Conservation (phyloP, 64 coral and sea anemone genomes). For the Astreopora myriophthalma region DNA sequence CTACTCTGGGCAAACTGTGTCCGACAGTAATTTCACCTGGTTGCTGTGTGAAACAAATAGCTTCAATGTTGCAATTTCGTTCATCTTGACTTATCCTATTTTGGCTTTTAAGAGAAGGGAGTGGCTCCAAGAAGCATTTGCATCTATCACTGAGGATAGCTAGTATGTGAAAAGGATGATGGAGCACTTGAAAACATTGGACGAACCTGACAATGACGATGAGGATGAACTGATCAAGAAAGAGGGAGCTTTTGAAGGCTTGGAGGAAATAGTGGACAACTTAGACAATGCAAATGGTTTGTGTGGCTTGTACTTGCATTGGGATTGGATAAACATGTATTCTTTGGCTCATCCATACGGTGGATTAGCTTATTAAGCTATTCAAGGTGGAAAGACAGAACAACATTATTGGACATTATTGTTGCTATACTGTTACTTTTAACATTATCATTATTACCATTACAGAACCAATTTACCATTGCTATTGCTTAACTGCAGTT, state of each 20-base stretch:
- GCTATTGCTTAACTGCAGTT: no score
- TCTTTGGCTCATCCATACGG: not conserved
- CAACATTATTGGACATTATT: no score
- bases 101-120: conserved; percentile 30
- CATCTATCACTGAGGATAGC: conserved; percentile 60
- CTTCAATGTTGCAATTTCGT: not conserved
- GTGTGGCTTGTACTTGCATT: not conserved
- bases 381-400: no score
- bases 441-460: no score
- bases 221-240: conserved; percentile 42
- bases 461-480: no score
- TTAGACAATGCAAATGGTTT: conserved; percentile 77
- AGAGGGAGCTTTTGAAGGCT: conserved; percentile 43
- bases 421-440: no score
- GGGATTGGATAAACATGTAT: not conserved
- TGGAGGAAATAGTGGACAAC: conserved; percentile 49
- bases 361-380: not conserved
- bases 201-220: conserved; percentile 10
- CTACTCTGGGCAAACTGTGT: no score
- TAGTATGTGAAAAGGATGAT: conserved; percentile 65
- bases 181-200: conserved; percentile 20
- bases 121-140: conserved; percentile 51
- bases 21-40: no score
- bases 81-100: not conserved
- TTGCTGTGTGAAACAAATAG: not conserved